Conservation (phyloP, 2,888 invertebrate species). For the Syritta pipiens region DNA sequence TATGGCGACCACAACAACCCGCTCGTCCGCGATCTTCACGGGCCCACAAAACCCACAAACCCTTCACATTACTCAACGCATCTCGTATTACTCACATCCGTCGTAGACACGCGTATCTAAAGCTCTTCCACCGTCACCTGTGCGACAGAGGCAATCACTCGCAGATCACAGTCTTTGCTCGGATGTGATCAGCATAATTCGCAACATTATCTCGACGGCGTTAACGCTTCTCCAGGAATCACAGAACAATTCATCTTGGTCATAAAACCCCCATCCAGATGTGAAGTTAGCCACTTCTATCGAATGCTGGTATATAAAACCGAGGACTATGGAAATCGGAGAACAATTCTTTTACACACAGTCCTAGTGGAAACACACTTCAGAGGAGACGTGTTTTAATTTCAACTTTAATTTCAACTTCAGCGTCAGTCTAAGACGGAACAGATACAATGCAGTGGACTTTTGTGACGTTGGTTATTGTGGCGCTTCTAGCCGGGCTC, state of each 20-base stretch:
- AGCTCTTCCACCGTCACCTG: neutral
- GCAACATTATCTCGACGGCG: slow-evolving; percentile 11
- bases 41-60: no score
- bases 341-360: slow-evolving; percentile 54
- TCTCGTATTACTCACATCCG: neutral
- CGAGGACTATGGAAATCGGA: slow-evolving; percentile 26
- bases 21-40: no score
- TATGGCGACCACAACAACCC: no score
- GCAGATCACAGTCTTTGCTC: slow-evolving; percentile 38
- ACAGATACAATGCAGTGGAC: slow-evolving; percentile 27
- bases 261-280: slow-evolving; percentile 25
- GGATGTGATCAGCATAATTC: slow-evolving; percentile 63
- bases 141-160: slow-evolving; percentile 1
- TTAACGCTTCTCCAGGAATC: slow-evolving; percentile 23
- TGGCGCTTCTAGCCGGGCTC: slow-evolving; percentile 28
- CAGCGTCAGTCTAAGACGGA: neutral
- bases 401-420: neutral
- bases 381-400: slow-evolving; percentile 27
- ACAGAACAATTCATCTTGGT: slow-evolving; percentile 31
- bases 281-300: neutral
- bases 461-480: slow-evolving; percentile 39
- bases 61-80: no score
- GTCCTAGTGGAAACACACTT: slow-evolving; percentile 52
- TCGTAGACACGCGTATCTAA: no score
- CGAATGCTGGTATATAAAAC: slow-evolving; percentile 40